A percentile compares a stretch with the other conserved stretches of the same genome.
Evolutionary conservation across 1,140 invertebrate species (phyloP).

Genomic region (Aphaenogaster rudis): DNA sequence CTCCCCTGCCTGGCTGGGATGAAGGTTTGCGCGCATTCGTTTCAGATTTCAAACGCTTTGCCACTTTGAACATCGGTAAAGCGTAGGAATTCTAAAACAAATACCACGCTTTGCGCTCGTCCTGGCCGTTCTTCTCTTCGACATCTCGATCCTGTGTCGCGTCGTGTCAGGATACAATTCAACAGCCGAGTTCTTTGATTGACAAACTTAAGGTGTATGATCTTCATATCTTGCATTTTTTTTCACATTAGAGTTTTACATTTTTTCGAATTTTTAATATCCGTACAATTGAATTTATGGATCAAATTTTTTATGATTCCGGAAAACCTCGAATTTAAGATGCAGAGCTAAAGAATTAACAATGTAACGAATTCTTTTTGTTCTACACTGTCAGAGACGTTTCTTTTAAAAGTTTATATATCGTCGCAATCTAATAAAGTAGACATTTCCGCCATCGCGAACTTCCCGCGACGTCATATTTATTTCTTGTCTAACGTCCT

Average conservation of each 20-base stretch:
- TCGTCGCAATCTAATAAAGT: slow-evolving; percentile 47
- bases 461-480: slow-evolving; percentile 22
- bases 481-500: slow-evolving; percentile 55
- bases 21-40: slow-evolving; percentile 87
- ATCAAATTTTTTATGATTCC: not conserved
- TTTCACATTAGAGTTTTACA: not conserved
- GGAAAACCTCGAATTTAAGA: not conserved
- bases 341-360: slow-evolving; percentile 8
- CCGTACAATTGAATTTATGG: not conserved
- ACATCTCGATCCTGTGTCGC: not conserved
- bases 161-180: not conserved
- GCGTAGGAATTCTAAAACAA: slow-evolving; percentile 93
- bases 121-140: slow-evolving; percentile 51
- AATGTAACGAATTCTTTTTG: not conserved
- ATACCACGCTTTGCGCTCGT: slow-evolving; percentile 81
- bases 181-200: slow-evolving; percentile 21
- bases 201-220: not conserved
- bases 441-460: slow-evolving; percentile 32
- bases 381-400: not conserved
- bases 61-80: slow-evolving; percentile 90
- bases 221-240: not conserved
- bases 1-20: slow-evolving; percentile 60
- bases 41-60: slow-evolving; percentile 94
- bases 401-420: slow-evolving; percentile 24
- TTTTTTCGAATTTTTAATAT: not conserved